These are phyloP conservation scores for Cepaea nemoralis DNA, from an alignment of 1,140 invertebrate genomes.

Conservation along the genomic window DNA sequence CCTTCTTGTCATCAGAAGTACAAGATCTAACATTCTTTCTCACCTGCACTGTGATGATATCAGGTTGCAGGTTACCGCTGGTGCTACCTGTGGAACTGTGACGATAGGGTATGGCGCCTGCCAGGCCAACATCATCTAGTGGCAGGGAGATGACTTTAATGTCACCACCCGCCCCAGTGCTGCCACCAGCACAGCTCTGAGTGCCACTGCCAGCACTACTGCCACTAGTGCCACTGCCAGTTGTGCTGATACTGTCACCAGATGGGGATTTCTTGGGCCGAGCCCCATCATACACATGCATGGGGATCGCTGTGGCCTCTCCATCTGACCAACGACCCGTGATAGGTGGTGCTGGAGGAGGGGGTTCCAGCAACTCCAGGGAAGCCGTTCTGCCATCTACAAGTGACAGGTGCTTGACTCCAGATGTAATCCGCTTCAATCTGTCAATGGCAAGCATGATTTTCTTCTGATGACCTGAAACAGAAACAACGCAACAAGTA, in stretches of 20 bases:
- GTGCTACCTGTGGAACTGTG: slow-evolving; percentile 44
- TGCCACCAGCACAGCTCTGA: not conserved
- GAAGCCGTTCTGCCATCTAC: slow-evolving; percentile 53
- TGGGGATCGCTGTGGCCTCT: slow-evolving; percentile 45
- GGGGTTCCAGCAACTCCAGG: slow-evolving; percentile 56
- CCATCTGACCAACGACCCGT: slow-evolving; percentile 60
- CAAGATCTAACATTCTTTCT: slow-evolving; percentile 53
- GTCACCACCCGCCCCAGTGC: slow-evolving; percentile 20
- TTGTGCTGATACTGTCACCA: slow-evolving; percentile 66
- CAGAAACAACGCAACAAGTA: not conserved
- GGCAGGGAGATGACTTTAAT: slow-evolving; percentile 41
- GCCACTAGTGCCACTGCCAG: slow-evolving; percentile 62
- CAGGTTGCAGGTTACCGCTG: slow-evolving; percentile 58
- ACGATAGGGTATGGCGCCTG: slow-evolving; percentile 30
- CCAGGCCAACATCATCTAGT: slow-evolving; percentile 36
- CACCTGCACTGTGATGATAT: slow-evolving; percentile 73
- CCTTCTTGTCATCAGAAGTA: slow-evolving; percentile 44
- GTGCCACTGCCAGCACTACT: slow-evolving; percentile 39
- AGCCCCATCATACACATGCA: slow-evolving; percentile 43
- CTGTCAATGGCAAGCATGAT: slow-evolving; percentile 96
- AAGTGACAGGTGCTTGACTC: slow-evolving; percentile 60
- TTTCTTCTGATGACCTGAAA: slow-evolving; percentile 96
- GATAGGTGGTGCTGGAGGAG: slow-evolving; percentile 52
- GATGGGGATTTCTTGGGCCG: slow-evolving; percentile 63
- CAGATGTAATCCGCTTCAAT: slow-evolving; percentile 86